Evolutionary conservation across 2,888 invertebrate genomes (phyloP), one percentile per base, ranked within the genome.

Genomic region (Oscheius sp.): DNA sequence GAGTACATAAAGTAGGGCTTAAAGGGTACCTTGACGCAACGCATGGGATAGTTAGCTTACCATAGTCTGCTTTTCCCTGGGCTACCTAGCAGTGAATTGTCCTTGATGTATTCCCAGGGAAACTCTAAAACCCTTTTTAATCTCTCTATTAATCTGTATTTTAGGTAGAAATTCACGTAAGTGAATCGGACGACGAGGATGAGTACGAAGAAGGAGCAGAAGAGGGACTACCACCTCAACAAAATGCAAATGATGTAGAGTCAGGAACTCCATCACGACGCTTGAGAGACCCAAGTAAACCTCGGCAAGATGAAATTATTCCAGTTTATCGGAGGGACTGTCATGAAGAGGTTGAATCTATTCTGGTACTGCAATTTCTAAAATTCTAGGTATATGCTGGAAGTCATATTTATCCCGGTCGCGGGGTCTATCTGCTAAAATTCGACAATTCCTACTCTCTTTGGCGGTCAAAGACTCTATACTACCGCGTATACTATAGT

Each of bases 371-470:
- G 20, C n/a, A n/a, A n/a, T n/a, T n/a, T n/a, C n/a, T n/a, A n/a
- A 17, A 26, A 20, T 74, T 74, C n/a, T 67, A 77, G 70, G 95
- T 97, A 0, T 96, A 95, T 86, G 95, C 94, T n/a, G 96, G 96
- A 9, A 94, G 93, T 69, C 98, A 98, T 88, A 90, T 91, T 61
- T 97, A 97, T 88, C 97, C 97, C 0, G 96, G 95, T 2, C 92
- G 94, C 88, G 98, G 98, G 20, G 94, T 96, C 41, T 99, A 99
- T 88, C 89, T 97, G 86, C 90, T 98, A 45, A 98, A 98, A 89
- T 99, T 99, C 88, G 98, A 99, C 89, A 99, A 99, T 89, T 94
- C 96, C 0, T 99, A 96, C 87, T 96, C 95, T 64, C 90, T 99
- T 80, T 98, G 97, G 97, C 91, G 98, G 84, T 95, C 95, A 81